Base-by-base conservation (phyloP, 2,113 vertebrate genomes). In the Nyctibius bracteatus region DNA sequence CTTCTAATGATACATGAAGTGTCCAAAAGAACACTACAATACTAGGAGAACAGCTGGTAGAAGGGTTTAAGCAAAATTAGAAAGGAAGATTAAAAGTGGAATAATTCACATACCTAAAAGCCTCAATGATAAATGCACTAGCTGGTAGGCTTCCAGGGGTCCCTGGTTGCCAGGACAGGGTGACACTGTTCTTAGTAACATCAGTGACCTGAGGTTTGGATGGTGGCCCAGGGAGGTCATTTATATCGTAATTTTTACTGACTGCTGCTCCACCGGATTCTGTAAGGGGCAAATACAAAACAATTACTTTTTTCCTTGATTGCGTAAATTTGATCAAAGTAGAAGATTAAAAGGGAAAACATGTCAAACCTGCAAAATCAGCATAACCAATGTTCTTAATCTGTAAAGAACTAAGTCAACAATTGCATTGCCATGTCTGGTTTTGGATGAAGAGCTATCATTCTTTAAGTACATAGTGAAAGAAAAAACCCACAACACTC, bases 151-250 rank as follows among this genome's bases (percentile, higher is more conserved):
- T 97, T 96, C 99, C 99, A 55, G 98, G 97, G 54, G 98, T 96
- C 55, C 99, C 99, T 57, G 98, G 97, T 57, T 99, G 99, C 99
- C 99, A 99, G 92, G 99, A 99, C 91, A 99, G 97, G 8, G 99
- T 99, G 94, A 99, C 99, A 52, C 99, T 99, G 98, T 99, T 99
- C 97, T 99, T 99, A 77, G 99, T 99, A 95, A 99, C 99, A 73
- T 99, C 99, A 8, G 99, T 99, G 97, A 99, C 99, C 97, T 99
- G 99, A 83, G 99, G 99, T 96, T 99, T 99, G 92, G 99, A 99
- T 28, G 99, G 99, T 33, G 99, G 98, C 41, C 99, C 99, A 58
- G 99, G 99, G 31, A 99, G 98, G 73, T 99, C 99, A 57, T 98
- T 99, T 87, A 98, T 98, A 96, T 99, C 99, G 12, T 98, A 99